Conservation (phyloP, 2,888 invertebrate species). For the Euzophera pinguis region DNA sequence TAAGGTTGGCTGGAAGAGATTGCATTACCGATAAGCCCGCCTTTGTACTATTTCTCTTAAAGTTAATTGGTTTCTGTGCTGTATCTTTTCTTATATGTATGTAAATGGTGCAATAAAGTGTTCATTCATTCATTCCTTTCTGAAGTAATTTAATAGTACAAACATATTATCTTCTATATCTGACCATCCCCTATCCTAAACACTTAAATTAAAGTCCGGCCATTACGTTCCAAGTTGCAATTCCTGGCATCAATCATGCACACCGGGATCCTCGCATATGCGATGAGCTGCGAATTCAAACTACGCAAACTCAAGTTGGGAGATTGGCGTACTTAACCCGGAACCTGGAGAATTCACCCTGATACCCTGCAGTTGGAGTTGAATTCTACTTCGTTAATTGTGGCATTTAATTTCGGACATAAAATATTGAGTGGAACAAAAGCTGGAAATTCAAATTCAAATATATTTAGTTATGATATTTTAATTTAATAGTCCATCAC, state of each 20-base stretch:
- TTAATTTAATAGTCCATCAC: no score
- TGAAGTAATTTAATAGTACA: no score
- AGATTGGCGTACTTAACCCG: neutral
- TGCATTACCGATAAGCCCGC: no score
- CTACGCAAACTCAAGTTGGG: neutral
- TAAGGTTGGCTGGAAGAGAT: no score
- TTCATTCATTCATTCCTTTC: no score
- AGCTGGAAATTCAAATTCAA: no score
- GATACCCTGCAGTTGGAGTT: neutral
- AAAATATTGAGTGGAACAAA: no score
- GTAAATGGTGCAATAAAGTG: no score
- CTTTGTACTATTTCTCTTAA: no score
- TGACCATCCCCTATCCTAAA: neutral
- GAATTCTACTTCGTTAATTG: neutral
- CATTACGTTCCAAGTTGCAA: slow-evolving; percentile 8
- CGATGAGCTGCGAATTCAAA: slow-evolving; percentile 5
- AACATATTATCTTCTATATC: neutral
- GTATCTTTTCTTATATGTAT: no score
- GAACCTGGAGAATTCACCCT: neutral
- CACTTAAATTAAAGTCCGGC: slow-evolving; percentile 3
- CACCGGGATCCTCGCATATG: neutral
- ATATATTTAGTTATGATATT: no score
- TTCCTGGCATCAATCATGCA: slow-evolving; percentile 12
- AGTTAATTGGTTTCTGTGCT: no score
- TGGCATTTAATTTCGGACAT: neutral